Conservation (phyloP, 2,888 invertebrate genomes). For the Thereva unica region DNA sequence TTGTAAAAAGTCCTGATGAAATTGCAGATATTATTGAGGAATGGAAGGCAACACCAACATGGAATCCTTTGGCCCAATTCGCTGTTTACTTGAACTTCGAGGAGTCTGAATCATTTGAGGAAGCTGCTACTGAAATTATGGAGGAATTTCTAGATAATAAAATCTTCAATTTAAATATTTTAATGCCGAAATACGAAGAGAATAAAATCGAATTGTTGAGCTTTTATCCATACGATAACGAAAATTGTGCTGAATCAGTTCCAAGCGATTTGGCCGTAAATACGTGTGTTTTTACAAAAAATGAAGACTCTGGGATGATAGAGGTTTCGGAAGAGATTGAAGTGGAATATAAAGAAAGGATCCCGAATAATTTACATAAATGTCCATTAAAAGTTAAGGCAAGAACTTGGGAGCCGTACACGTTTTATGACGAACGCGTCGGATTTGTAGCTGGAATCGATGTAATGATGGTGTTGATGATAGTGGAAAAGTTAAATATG, state of each 20-base stretch:
- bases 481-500: constrained; percentile 51
- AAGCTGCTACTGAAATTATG: constrained; percentile 52
- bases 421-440: constrained; percentile 44
- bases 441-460: constrained; percentile 49
- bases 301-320: too few relatives aligned
- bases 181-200: constrained; percentile 50
- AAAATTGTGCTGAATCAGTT: constrained; percentile 51
- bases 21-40: constrained; percentile 49
- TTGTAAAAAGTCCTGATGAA: constrained; percentile 52
- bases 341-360: constrained; percentile 47
- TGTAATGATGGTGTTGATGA: constrained; percentile 51
- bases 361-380: constrained; percentile 52
- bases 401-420: constrained; percentile 55
- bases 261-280: too few relatives aligned
- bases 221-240: constrained; percentile 55
- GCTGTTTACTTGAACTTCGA: constrained; percentile 49
- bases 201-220: constrained; percentile 49
- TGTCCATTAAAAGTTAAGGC: constrained; percentile 52
- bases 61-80: constrained; percentile 57
- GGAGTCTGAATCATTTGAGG: constrained; percentile 41
- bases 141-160: constrained; percentile 51
- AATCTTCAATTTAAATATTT: constrained; percentile 54
- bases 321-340: not conserved
- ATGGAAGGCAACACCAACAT: constrained; percentile 51
- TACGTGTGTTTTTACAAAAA: too few relatives aligned